Conservation (phyloP, 2,113 vertebrate genomes). For the Pseudorectes ferrugineus region DNA sequence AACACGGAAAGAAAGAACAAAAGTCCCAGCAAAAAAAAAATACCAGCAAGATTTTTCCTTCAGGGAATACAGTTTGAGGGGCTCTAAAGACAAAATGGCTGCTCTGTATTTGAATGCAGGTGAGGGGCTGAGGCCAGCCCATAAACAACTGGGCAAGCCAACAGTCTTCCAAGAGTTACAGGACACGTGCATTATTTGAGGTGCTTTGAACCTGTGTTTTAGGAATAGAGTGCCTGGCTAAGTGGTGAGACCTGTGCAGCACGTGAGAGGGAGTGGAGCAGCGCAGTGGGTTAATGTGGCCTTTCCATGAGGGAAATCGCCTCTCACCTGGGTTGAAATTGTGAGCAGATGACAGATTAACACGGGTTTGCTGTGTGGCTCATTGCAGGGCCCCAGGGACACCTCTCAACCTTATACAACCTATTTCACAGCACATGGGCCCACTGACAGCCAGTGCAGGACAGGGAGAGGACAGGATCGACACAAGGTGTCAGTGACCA, state of each 20-base stretch:
- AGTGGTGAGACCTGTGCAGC: background rate
- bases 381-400: background rate
- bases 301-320: background rate
- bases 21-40: background rate
- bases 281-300: background rate
- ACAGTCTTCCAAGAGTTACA: background rate
- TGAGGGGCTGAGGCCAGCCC: background rate
- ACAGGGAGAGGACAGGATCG: background rate
- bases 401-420: background rate
- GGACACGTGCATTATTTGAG: background rate
- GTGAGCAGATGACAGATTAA: constrained; percentile 37
- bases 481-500: background rate
- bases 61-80: background rate
- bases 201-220: background rate
- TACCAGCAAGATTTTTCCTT: background rate
- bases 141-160: background rate
- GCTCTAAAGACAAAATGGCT: background rate
- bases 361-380: background rate
- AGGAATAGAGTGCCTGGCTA: background rate
- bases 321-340: background rate
- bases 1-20: background rate
- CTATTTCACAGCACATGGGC: background rate
- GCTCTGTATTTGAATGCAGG: background rate
- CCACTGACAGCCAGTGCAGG: background rate
- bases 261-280: accelerated